Base-by-base conservation (phyloP, 2,113 vertebrate species). In the Merops nubicus region DNA sequence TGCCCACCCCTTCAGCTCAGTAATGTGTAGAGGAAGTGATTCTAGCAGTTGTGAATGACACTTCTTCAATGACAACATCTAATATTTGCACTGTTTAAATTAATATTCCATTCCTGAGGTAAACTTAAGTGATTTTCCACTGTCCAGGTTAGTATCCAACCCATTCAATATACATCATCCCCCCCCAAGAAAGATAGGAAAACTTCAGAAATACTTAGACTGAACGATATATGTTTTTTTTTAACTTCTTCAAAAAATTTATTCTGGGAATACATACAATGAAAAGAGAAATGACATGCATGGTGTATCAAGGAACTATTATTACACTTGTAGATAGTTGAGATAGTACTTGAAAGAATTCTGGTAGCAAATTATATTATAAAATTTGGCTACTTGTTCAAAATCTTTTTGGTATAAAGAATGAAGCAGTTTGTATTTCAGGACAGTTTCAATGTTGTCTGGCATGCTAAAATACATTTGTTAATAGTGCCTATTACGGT, bases 21-120 rank as follows among this genome's bases (percentile, higher is more conserved):
- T 45, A 54, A 91, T 23, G 83, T 36, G 5, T 11, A 84, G 90
- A 94, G 92, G 57, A 92, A 92, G 87, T 74, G 90, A 94, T 94
- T 95, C 85, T 85, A 38, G 15, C 76, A 84, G 75, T 84, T 94
- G 6, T 12, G 53, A 95, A 84, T 88, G 78, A 62, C 69, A 23
- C 77, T 93, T 93, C 88, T 95, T 54, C 78, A 93, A 57, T 77
- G 86, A 97, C 69, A 95, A 89, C 91, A 88, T 78, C 80, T 85
- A 88, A 89, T 96, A 84, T 75, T 74, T 89, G 34, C 70, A 13
- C 33, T 78, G 80, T 2, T 57, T 94, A 95, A 90, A 45, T 73
- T 53, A 51, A 47, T 12, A 91, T 75, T 94, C 76, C 8, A 8
- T 54, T 93, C 80, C 31, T 80, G 38, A 84, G 12, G 10, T 62